phyloP scores from a whole-genome alignment of 2,888 invertebrate species.

The Erebia epiphron region DNA sequence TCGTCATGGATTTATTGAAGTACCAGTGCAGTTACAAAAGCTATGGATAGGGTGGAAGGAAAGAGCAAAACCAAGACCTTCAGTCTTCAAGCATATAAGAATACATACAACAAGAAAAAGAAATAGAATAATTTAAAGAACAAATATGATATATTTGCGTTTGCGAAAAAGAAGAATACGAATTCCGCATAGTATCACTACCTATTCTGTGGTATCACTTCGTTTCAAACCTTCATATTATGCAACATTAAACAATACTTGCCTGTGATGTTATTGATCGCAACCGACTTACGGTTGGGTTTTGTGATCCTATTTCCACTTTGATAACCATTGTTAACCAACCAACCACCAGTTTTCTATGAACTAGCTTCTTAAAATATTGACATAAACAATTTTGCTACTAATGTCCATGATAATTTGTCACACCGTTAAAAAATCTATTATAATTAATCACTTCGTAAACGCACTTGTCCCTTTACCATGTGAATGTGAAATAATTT shows the following conservation, averaged over 20 bases:
- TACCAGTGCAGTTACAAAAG: too few relatives aligned
- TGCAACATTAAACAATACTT: not conserved
- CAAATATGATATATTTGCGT: too few relatives aligned
- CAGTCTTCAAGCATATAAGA: too few relatives aligned
- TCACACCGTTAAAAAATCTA: not conserved
- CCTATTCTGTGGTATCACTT: too few relatives aligned
- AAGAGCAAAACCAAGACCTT: too few relatives aligned
- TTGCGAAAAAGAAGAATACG: too few relatives aligned
- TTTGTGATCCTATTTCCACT: not conserved
- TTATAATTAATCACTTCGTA: not conserved
- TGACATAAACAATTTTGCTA: not conserved
- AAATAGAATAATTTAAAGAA: too few relatives aligned
- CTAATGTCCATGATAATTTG: not conserved
- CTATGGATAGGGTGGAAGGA: too few relatives aligned
- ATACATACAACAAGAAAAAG: too few relatives aligned
- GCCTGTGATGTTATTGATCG: conserved; percentile 17
- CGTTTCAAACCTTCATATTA: not conserved
- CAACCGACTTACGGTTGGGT: conserved; percentile 16
- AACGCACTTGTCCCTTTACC: not conserved
- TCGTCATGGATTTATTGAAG: too few relatives aligned
- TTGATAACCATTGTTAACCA: conserved; percentile 17
- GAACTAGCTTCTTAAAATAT: not conserved
- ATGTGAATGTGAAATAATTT: not conserved
- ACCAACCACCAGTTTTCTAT: not conserved
- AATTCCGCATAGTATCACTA: not conserved